Evolutionary conservation across 2,113 vertebrate genomes (phyloP), one percentile per base, ranked within the genome.

Genomic region (Eulemur macaco): DNA sequence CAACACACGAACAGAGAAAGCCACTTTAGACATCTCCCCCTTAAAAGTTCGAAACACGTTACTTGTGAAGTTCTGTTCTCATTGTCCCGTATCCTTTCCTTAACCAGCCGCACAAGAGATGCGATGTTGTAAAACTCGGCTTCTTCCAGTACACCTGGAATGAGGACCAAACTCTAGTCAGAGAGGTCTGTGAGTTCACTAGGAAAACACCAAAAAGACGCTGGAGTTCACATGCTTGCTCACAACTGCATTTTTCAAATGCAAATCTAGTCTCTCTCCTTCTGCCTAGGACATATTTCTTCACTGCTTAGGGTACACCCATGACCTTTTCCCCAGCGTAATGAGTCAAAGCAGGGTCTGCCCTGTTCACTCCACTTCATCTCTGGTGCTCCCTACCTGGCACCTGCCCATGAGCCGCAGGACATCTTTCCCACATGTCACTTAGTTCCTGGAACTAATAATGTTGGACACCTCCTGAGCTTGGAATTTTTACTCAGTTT

Each of bases 111-210:
- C 98, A 99, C 99, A 0, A 99, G 99, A 0, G 99, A 99, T 0
- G 99, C 99, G 0, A 99, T 99, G 97, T 99, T 99, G 98, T 99
- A 99, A 96, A 99, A 99, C 98, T 99, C 99, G 0, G 99, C 99
- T 98, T 99, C 99, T 96, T 99, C 99, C 52, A 99, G 98, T 58
- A 99, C 99, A 31, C 99, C 99, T 99, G 93, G 8, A 91, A 63
- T 37, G 88, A 97, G 76, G 71, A 82, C 34, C 47, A 52, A 23
- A 42, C 29, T 1, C 3, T 0, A 47, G 92, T 97, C 8, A 94
- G 91, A 71, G 42, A 42, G 0, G 42, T 0, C 17, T 10, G 69
- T 8, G 73, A 29, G 7, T 5, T 17, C 54, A 34, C 78, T 31
- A 11, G 58, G 21, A 11, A 45, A 31, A 29, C 50, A 20, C 27